Base-by-base conservation (phyloP, 1,140 invertebrate genomes). In the Dendrolimus punctatus region DNA sequence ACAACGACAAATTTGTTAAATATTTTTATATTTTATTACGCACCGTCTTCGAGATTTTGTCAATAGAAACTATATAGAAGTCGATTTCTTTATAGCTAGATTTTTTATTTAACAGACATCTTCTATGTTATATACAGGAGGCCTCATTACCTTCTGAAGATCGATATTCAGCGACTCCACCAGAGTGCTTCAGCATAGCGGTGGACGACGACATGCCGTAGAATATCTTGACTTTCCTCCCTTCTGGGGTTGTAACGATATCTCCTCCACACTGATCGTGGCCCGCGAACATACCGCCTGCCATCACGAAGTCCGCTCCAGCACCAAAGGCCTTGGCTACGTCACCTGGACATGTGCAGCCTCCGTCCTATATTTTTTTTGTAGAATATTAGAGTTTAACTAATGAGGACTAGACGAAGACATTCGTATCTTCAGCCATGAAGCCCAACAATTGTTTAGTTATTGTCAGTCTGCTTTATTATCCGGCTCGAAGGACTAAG, bases 271-370 rank as follows among this genome's bases (percentile, higher is more conserved):
- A 96, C 87, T 99, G 95, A 72, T 98, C 96, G 73, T 99, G 97
- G 0, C 86, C 86, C 7, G 96, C 96, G 69, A 99, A 93, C 95
- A 99, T 97, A 45, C 97, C 97, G 44, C 97, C 97, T 39, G 96
- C 89, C 97, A 99, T 99, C 6, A 98, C 97, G 88, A 98, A 98
- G 87, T 98, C 97, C 23, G 97, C 97, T 6, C 97, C 97, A 38
- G 95, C 97, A 44, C 96, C 96, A 87, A 98, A 98, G 0, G 97
- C 97, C 77, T 98, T 98, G 0, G 96, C 95, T n/a, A 98, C 93
- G 85, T 98, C 97, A 38, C 97, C 95, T 3, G 96, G 95, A 82
- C 96, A 96, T 4, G 94, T 95, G 76, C 96, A 98, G 0, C 97
- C 97, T 36, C 97, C 97, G 88, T 98, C 97, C 94, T 96, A 68